These are phyloP conservation scores for Diachasma alloeum DNA, from an alignment of 1,140 invertebrate genomes.

Conservation along the genomic window DNA sequence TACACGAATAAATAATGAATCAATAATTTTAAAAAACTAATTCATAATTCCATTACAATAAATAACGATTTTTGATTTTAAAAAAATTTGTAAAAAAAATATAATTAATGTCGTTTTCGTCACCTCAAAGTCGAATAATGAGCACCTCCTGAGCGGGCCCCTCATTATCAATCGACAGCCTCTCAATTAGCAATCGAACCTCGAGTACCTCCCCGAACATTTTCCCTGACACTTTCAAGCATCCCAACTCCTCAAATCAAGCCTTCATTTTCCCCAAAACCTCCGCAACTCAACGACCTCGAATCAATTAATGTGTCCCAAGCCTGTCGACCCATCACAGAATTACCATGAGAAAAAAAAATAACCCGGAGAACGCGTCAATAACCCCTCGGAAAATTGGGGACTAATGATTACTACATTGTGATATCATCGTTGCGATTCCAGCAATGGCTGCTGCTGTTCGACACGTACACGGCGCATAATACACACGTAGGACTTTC, in stretches of 20 bases:
- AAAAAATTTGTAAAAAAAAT: no score
- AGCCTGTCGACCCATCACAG: not conserved
- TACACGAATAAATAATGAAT: no score
- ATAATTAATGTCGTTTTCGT: not conserved
- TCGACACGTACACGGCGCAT: slow-evolving; percentile 11
- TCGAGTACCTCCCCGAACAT: slow-evolving; percentile 5
- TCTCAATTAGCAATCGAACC: slow-evolving; percentile 28
- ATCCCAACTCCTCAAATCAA: not conserved
- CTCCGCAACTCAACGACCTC: not conserved
- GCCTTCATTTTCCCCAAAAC: not conserved
- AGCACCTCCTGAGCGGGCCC: not conserved
- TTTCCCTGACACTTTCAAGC: not conserved
- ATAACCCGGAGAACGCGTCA: not conserved
- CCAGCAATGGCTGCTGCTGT: slow-evolving; percentile 49
- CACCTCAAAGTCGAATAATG: slow-evolving; percentile 12
- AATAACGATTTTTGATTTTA: no score
- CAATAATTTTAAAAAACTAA: no score
- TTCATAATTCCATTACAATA: no score
- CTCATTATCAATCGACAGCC: slow-evolving; percentile 27
- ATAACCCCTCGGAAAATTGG: not conserved
- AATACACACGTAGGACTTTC: slow-evolving; percentile 37
- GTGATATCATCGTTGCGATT: slow-evolving; percentile 32
- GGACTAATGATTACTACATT: not conserved
- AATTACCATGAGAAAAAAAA: not conserved
- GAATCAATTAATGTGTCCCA: not conserved